These are phyloP conservation scores for Apogon talboti DNA, from an alignment of 2,797 vertebrate species.

Conservation along the genomic window DNA sequence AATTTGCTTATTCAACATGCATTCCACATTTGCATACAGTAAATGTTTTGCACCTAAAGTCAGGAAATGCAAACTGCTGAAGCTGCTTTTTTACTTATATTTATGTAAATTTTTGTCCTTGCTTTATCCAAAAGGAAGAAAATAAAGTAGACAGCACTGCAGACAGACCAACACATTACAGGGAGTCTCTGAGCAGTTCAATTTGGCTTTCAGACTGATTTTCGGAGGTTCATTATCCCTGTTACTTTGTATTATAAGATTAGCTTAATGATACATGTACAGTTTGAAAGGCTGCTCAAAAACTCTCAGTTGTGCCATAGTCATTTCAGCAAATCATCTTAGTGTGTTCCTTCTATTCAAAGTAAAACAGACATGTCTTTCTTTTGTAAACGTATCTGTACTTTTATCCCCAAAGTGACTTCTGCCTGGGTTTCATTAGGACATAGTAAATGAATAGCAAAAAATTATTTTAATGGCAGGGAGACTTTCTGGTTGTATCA, in stretches of 20 bases:
- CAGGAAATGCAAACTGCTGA: neutral
- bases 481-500: neutral
- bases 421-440: constrained; percentile 1
- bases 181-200: neutral
- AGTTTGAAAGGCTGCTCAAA: too few relatives aligned
- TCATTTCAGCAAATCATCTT: too few relatives aligned
- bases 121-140: neutral
- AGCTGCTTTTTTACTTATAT: neutral
- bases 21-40: neutral
- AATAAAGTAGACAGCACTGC: neutral
- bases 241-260: too few relatives aligned
- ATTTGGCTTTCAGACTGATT: neutral
- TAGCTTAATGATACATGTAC: too few relatives aligned
- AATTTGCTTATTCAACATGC: neutral
- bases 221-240: too few relatives aligned
- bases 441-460: neutral
- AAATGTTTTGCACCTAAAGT: neutral
- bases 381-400: too few relatives aligned
- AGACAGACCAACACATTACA: neutral
- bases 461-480: neutral
- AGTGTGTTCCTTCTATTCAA: too few relatives aligned
- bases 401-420: too few relatives aligned
- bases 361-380: too few relatives aligned
- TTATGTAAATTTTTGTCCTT: neutral
- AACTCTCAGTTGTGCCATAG: too few relatives aligned